Conservation (phyloP, 2,888 invertebrate genomes). For the Scaeva pyrastri region DNA sequence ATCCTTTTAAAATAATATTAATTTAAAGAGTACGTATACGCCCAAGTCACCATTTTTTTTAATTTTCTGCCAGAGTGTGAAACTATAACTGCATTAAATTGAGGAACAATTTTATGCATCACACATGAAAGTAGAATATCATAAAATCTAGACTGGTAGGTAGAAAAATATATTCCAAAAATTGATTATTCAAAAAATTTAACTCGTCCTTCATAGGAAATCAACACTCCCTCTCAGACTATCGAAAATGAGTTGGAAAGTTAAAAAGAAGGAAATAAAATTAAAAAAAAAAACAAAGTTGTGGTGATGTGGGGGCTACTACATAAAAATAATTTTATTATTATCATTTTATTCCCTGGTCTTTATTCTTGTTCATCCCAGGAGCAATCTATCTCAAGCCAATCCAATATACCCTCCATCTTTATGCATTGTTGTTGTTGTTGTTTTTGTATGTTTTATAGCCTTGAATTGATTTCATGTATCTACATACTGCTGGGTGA, state of each 20-base stretch:
- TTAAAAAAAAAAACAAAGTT: conserved; percentile 42
- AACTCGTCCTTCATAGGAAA: not conserved
- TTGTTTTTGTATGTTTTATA: conserved; percentile 34
- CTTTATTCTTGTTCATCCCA: conserved; percentile 37
- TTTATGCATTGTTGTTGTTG: conserved; percentile 27
- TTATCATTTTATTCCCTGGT: conserved; percentile 66
- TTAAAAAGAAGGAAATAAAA: conserved; percentile 40
- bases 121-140: no score
- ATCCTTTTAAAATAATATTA: no score
- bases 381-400: conserved; percentile 40
- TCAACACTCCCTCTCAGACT: not conserved
- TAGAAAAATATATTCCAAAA: no score
- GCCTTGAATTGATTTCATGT: conserved; percentile 45
- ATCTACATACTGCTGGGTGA: conserved; percentile 54
- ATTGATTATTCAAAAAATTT: no score
- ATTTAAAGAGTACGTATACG: no score
- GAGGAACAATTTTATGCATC: no score
- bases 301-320: conserved; percentile 73
- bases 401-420: not conserved
- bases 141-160: no score
- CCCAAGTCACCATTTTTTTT: no score
- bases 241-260: conserved; percentile 46
- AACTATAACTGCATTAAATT: no score
- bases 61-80: no score
- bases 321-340: conserved; percentile 75